phyloP scores from a whole-genome alignment of 2,113 vertebrate species.

The Salvelinus namaycush region DNA sequence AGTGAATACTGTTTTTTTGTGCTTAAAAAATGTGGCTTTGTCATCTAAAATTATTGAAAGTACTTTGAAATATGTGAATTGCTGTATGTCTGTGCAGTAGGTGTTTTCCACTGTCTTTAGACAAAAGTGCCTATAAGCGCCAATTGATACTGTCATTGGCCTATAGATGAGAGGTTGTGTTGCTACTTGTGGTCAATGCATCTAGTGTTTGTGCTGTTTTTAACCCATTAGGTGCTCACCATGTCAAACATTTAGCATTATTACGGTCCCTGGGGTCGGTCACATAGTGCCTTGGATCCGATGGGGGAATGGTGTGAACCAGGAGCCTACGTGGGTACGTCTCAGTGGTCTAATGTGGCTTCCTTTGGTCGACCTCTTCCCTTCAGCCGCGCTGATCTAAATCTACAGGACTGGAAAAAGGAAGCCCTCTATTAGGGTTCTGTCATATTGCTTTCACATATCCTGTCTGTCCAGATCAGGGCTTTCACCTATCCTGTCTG shows the following conservation, averaged over 20 bases:
- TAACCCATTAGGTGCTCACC: neutral
- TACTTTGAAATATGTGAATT: neutral
- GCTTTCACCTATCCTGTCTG: neutral
- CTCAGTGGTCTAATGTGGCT: neutral
- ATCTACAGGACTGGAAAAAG: neutral
- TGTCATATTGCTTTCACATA: too few relatives aligned
- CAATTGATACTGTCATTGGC: neutral
- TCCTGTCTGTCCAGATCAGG: neutral
- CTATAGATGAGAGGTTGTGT: conserved; percentile 1
- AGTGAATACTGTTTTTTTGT: neutral
- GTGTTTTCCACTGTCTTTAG: conserved; percentile 19
- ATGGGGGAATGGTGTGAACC: neutral
- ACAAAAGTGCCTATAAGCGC: conserved; percentile 46
- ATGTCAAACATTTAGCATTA: conserved; percentile 11
- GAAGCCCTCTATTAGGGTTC: neutral
- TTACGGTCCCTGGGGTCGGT: conserved; percentile 19
- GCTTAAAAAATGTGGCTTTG: conserved; percentile 1
- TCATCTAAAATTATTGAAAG: conserved; percentile 5
- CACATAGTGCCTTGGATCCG: conserved; percentile 34
- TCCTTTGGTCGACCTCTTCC: neutral
- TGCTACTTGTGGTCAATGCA: neutral
- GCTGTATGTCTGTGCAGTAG: neutral
- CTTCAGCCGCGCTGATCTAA: neutral
- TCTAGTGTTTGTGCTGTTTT: neutral
- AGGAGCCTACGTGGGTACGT: neutral